Percentiles rank a stretch among this genome's conserved stretches.
Evolutionary conservation across 2,888 invertebrate species (phyloP).

Genomic region (Molorchus minor): DNA sequence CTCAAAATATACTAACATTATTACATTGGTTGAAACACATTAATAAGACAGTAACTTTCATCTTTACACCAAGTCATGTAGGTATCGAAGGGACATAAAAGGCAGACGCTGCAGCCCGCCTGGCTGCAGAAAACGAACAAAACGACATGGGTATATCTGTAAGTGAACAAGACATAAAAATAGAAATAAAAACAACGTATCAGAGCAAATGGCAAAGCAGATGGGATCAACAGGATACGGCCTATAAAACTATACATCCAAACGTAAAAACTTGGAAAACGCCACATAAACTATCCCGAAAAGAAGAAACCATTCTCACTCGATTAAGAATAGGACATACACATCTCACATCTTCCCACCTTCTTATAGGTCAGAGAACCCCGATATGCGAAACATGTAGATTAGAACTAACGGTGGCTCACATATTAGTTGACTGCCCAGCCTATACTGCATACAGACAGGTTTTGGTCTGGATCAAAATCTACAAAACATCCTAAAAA

Average conservation of each 20-base stretch:
- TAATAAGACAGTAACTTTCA: background rate
- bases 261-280: background rate
- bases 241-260: background rate
- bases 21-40: background rate
- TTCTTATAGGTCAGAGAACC: too few relatives aligned
- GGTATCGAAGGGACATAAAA: background rate
- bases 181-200: background rate
- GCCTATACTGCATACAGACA: too few relatives aligned
- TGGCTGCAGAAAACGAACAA: background rate
- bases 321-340: too few relatives aligned
- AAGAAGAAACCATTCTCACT: too few relatives aligned
- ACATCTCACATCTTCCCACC: too few relatives aligned
- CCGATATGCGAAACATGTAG: too few relatives aligned
- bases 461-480: too few relatives aligned
- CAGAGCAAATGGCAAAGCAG: background rate
- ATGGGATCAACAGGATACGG: too few relatives aligned
- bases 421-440: too few relatives aligned
- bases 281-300: background rate
- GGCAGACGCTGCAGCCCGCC: background rate
- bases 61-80: background rate
- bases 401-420: too few relatives aligned
- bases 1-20: background rate
- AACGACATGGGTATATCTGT: too few relatives aligned
- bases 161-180: background rate
- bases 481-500: too few relatives aligned